Base-by-base conservation (phyloP, 2,113 vertebrate species). In the Myiozetetes cayanensis region DNA sequence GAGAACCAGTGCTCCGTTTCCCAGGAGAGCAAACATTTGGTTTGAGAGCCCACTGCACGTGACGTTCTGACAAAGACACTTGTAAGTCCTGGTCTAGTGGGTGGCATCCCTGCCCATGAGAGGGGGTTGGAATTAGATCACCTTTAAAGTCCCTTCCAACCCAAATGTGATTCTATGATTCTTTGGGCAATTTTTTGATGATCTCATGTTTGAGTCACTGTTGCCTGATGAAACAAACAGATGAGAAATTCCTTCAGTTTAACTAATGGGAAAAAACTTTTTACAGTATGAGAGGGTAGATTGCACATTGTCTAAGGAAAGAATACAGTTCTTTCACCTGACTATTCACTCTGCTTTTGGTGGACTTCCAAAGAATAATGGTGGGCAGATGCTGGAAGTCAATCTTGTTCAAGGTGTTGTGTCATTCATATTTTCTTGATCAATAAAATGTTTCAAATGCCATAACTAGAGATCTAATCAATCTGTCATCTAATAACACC, bases 1-100 rank as follows among this genome's bases (percentile, higher is more conserved):
- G 16, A 39, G 21, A 80, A 83, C 4, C 2, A 2, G 12, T 44
- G 24, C 6, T 16, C 10, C 0, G 0, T 63, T 55, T 77, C 21
- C 35, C 25, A 5, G 44, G 44, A 46, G 44, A 46, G 20, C 44
- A 46, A 46, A 46, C 44, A 14, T 21, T 39, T 22, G 18, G 14
- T 46, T 66, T 67, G 50, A 73, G 35, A 74, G 16, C 20, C 9
- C 9, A 23, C 56, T 72, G 27, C 20, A 44, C 15, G 8, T 20
- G 43, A 49, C 4, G 7, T 30, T 39, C 14, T 39, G 31, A 27
- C 5, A 76, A 73, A 17, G 35, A 9, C 22, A 23, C 14, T 50
- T 22, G 1, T 15, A 35, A 70, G 8, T 19, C 4, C 35, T 83
- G 47, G n/a, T 20, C 47, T 56, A 23, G 18, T 56, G 55, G 18